Base-by-base conservation (phyloP, 2,113 vertebrate genomes). In the Nothoprocta pentlandii region DNA sequence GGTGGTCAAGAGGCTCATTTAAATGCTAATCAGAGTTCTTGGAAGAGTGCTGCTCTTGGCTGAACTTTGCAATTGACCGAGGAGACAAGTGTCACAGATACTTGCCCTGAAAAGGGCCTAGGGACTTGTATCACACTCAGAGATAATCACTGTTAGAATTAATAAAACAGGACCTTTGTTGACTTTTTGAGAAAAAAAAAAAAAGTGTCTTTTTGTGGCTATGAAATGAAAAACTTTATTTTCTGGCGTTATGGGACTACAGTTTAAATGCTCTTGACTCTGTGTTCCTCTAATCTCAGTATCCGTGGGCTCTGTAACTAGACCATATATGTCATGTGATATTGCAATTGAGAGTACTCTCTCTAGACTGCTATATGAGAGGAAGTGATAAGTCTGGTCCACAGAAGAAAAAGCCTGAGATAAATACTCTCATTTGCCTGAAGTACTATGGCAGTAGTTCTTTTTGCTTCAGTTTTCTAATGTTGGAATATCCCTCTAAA, bases 21-120 rank as follows among this genome's bases (percentile, higher is more conserved):
- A 82, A 56, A 49, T 21, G 2, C 36, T 79, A 75, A 34, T 49
- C 17, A 46, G 28, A 67, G 75, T 46, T 54, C 22, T 54, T 79
- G 42, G 42, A 59, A 36, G 8, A 61, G 3, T 10, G 8, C 7
- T 54, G 9, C 42, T 90, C 80, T 79, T 66, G 12, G 8, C 22
- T 82, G 30, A 88, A 25, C 5, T 14, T 79, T 75, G 21, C 15
- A 53, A 5, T 1, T 49, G 53, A 85, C 12, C 16, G 36, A 46
- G 51, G 58, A 62, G 44, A 15, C 6, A 58, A 21, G 4, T 5
- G 0, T 21, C 12, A 42, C 2, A 2, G 4, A 16, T 51, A 47
- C 34, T 49, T 49, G 26, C 16, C 17, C 46, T 51, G 47, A 34
- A 70, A 51, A 51, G 6, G 5, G 3, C 1, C 2, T 49, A 12